phyloP scores from a whole-genome alignment of 2,113 vertebrate species.

The Laticauda colubrina region DNA sequence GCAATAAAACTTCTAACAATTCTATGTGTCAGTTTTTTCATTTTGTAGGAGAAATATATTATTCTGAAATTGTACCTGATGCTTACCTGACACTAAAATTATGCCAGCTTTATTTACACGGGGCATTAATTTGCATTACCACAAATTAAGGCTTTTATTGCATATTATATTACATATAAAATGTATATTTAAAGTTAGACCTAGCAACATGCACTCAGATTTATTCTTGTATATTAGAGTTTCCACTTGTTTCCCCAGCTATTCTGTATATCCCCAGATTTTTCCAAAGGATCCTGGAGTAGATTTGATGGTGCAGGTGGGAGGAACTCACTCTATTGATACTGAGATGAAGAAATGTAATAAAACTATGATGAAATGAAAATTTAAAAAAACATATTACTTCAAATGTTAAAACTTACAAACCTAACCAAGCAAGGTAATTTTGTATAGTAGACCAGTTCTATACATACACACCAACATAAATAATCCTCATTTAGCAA shows the following conservation, averaged over 20 bases:
- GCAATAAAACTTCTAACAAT: slow-evolving; percentile 54
- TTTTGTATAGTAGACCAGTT: not conserved
- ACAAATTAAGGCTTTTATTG: slow-evolving; percentile 46
- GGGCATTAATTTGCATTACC: slow-evolving; percentile 24
- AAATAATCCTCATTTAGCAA: not conserved
- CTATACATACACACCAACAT: slow-evolving; percentile 28
- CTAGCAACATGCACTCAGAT: not conserved
- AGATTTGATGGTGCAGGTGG: not conserved
- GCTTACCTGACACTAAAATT: not conserved
- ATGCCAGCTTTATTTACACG: slow-evolving; percentile 52
- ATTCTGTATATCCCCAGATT: not conserved
- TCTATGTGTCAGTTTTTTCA: slow-evolving; percentile 1
- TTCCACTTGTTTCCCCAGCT: not conserved
- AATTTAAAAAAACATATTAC: slow-evolving; percentile 42
- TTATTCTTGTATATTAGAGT: not conserved
- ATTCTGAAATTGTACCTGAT: not conserved
- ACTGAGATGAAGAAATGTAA: slow-evolving; percentile 36
- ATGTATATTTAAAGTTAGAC: not conserved
- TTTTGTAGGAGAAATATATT: not conserved
- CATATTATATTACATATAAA: not conserved
- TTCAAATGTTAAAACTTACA: slow-evolving; percentile 33
- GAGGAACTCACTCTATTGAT: not conserved
- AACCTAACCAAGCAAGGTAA: slow-evolving; percentile 23
- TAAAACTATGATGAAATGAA: slow-evolving; percentile 50
- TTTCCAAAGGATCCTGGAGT: not conserved